Conservation (phyloP, 2,888 invertebrate species). For the Trissolcus brochymenae region DNA sequence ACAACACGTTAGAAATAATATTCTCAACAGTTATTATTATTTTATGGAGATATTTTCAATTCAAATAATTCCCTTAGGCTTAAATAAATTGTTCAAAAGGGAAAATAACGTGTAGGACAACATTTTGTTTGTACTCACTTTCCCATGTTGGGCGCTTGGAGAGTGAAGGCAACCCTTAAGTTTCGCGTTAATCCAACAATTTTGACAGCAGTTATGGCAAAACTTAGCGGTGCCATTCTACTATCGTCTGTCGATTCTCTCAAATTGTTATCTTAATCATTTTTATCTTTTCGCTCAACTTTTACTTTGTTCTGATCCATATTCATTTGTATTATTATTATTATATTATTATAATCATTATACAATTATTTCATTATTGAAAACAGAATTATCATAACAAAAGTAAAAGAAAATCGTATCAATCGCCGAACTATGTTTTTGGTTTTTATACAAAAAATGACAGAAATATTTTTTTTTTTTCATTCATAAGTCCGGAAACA, state of each 20-base stretch:
- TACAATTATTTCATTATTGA: background rate
- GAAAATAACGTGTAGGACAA: background rate
- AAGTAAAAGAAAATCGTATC: no score
- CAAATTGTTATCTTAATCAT: slow-evolving; percentile 17
- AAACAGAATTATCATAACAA: no score
- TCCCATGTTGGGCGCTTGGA: slow-evolving; percentile 15
- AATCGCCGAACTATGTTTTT: no score
- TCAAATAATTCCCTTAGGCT: no score
- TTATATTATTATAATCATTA: background rate
- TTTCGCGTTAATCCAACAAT: slow-evolving; percentile 35
- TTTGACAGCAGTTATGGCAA: slow-evolving; percentile 31
- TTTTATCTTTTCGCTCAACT: slow-evolving; percentile 1
- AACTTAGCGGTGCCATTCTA: slow-evolving; percentile 27
- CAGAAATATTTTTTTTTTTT: no score
- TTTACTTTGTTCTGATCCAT: background rate
- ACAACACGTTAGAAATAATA: no score
- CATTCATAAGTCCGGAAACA: slow-evolving; percentile 47
- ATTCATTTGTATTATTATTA: background rate
- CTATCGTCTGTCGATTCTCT: slow-evolving; percentile 21
- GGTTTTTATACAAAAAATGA: no score
- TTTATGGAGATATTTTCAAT: no score
- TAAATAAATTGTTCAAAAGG: background rate
- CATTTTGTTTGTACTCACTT: slow-evolving; percentile 28
- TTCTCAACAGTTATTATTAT: background rate
- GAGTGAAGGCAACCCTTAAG: slow-evolving; percentile 10